A percentile compares a stretch with the other conserved stretches of the same genome.
These are phyloP conservation scores for Linepithema humile DNA, from an alignment of 1,140 invertebrate species.

Conservation along the genomic window DNA sequence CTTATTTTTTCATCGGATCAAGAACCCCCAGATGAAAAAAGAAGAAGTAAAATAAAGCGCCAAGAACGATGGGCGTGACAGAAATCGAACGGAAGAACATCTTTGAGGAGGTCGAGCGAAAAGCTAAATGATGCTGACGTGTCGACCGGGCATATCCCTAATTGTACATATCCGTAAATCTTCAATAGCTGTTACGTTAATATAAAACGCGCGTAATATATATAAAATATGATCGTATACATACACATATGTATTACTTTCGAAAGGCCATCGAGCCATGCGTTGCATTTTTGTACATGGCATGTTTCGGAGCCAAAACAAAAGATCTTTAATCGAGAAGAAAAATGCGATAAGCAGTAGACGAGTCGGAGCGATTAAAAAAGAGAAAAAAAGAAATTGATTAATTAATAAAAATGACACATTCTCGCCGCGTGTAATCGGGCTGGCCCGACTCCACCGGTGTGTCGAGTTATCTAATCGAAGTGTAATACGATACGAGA, in stretches of 20 bases:
- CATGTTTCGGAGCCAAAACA: constrained; percentile 39
- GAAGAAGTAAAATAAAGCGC: neutral
- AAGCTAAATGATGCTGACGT: neutral
- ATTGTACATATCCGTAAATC: constrained; percentile 72
- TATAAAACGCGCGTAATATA: constrained; percentile 44
- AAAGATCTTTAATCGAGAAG: constrained; percentile 4
- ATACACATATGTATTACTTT: constrained; percentile 14
- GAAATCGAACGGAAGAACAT: constrained; percentile 23
- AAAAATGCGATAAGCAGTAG: neutral
- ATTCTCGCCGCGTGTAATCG: constrained; percentile 40
- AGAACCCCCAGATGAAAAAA: neutral
- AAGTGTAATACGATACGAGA: constrained; percentile 29
- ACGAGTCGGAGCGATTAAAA: neutral
- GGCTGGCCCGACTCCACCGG: constrained; percentile 62
- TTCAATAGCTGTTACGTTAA: constrained; percentile 58
- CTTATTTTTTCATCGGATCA: constrained; percentile 39
- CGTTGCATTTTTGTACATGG: constrained; percentile 52
- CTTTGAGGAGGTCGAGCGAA: constrained; percentile 26
- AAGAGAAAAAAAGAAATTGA: constrained; percentile 10
- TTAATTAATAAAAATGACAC: constrained; percentile 16
- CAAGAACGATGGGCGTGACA: neutral
- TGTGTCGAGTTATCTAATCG: constrained; percentile 44
- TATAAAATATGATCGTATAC: constrained; percentile 45
- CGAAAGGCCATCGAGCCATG: constrained; percentile 32
- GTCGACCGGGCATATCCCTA: constrained; percentile 63